Evolutionary conservation across 2,113 vertebrate species (phyloP), one percentile per base, ranked within the genome.

Genomic region (Verasper variegatus): DNA sequence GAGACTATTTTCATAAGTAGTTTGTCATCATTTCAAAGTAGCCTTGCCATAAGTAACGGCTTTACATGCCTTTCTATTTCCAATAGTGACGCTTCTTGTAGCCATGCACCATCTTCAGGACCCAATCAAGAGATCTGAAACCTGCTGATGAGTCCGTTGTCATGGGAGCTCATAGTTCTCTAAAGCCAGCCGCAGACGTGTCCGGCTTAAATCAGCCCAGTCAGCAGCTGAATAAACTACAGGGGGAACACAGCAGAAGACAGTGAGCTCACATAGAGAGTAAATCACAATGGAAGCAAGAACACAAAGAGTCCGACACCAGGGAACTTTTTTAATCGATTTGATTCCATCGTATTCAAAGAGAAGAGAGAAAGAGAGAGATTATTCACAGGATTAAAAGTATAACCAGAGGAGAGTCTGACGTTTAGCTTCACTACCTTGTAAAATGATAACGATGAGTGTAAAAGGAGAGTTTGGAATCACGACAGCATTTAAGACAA

Each of bases 1-100:
- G 60, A 76, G 70, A 87, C 81, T 91, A 90, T 91, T 89, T 86
- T 65, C 76, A 88, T 40, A 56, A 71, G 67, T 62, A 74, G 81
- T 81, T 87, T 86, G 86, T 90, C 91, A 90, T 84, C 82, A 63
- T 81, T 89, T 86, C 71, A 86, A 78, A 86, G 78, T 24, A 78
- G 77, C 72, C 71, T 72, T 24, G 69, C 64, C 78, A 72, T 76
- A 63, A 81, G 82, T 21, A 37, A 66, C 63, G 35, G 80, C 86
- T 85, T 78, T 66, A 70, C 74, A 76, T 90, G 74, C 82, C 86
- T 76, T 90, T 91, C 85, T 92, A 90, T 92, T 90, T 89, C 68
- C 72, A 85, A 75, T 26, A 26, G 54, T 74, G 71, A 80, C 35
- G 65, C 63, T 70, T 55, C 72, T 73, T 73, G 70, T 74, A 83